Percentiles rank a stretch among this genome's conserved stretches.
Evolutionary conservation across 2,113 vertebrate genomes (phyloP).

Genomic region (Tylochromis polylepis): DNA sequence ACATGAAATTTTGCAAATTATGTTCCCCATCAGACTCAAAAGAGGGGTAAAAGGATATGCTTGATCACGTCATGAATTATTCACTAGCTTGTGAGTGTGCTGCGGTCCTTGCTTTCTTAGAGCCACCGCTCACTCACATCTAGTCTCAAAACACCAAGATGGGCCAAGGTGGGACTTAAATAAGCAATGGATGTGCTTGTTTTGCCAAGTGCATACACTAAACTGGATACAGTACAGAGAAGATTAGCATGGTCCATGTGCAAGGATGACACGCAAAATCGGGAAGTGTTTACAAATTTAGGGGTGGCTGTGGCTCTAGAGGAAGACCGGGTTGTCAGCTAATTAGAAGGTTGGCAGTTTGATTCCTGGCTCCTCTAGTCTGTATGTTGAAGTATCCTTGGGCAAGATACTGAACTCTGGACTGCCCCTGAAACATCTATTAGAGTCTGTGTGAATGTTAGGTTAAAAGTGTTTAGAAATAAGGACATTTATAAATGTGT

Average conservation of each 20-base stretch:
- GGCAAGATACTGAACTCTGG: fast-evolving
- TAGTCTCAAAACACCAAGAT: not conserved
- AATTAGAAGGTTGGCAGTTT: not conserved
- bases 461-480: not conserved
- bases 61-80: not conserved
- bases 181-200: not conserved
- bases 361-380: not conserved
- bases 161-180: not conserved
- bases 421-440: not conserved
- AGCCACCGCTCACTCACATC: not conserved
- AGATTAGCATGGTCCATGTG: not conserved
- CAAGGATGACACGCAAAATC: not conserved
- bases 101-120: fast-evolving
- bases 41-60: not conserved
- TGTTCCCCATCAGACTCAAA: not conserved
- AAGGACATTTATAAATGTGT: not conserved
- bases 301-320: not conserved
- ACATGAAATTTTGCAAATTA: not conserved
- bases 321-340: not conserved
- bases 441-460: not conserved
- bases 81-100: not conserved
- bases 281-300: not conserved
- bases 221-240: not conserved
- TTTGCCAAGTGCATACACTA: not conserved
- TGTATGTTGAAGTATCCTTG: not conserved